Conservation (phyloP, 2,888 invertebrate genomes). For the Malacosoma neustria region DNA sequence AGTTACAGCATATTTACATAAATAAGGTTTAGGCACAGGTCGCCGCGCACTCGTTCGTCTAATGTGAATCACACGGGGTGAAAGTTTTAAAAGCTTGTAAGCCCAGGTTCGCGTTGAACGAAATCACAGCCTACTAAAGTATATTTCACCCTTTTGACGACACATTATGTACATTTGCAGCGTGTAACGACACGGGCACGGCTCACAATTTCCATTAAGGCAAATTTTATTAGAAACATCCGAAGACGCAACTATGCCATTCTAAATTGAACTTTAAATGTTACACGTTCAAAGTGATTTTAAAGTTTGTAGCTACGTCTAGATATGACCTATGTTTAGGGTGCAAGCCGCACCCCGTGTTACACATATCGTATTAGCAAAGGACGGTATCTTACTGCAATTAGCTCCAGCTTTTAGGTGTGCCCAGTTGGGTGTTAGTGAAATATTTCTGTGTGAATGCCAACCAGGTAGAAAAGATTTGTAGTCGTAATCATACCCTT, state of each 20-base stretch:
- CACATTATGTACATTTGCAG: conserved; percentile 72
- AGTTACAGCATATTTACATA: background rate
- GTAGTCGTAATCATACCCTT: background rate
- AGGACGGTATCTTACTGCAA: conserved; percentile 71
- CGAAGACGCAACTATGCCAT: conserved; percentile 31
- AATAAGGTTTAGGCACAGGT: conserved; percentile 14
- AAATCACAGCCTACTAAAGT: conserved; percentile 69
- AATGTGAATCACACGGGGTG: conserved; percentile 45
- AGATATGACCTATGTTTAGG: conserved; percentile 30
- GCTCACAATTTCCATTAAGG: conserved; percentile 72
- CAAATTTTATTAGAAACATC: conserved; percentile 39
- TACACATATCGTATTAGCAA: conserved; percentile 71
- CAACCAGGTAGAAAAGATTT: background rate
- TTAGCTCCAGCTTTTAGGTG: conserved; percentile 66
- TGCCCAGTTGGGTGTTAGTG: conserved; percentile 19
- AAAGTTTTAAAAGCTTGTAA: conserved; percentile 60
- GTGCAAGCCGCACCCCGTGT: conserved; percentile 50
- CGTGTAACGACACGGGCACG: conserved; percentile 69
- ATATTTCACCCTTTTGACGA: conserved; percentile 74
- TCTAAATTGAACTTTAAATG: conserved; percentile 34
- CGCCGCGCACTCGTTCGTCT: conserved; percentile 26
- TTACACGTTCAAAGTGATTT: background rate
- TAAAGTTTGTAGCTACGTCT: background rate
- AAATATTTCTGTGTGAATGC: conserved; percentile 14
- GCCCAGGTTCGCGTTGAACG: conserved; percentile 43